Evolutionary conservation across 2,797 vertebrate species (phyloP).

Genomic region (Melanotaenia trifasciata): DNA sequence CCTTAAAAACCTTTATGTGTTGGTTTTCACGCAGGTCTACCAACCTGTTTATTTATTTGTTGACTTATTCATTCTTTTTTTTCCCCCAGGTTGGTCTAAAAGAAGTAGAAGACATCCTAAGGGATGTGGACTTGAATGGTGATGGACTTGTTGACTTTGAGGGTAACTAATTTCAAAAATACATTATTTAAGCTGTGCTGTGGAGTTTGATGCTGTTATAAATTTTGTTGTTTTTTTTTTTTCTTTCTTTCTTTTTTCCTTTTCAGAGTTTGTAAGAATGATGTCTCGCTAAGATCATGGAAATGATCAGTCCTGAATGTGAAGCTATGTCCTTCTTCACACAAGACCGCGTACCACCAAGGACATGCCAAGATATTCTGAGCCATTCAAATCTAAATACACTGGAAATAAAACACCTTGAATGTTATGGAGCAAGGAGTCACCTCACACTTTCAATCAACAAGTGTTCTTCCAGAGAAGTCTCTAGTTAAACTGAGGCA

Average conservation of each 20-base stretch:
- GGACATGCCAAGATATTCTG: conserved; percentile 67
- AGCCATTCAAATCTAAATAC: conserved; percentile 73
- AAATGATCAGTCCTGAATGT: conserved; percentile 63
- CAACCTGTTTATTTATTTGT: not conserved
- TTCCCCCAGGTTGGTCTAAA: conserved; percentile 86
- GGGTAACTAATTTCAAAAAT: conserved; percentile 81
- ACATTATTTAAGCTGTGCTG: not conserved
- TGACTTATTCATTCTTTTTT: not conserved
- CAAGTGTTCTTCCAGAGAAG: conserved; percentile 75
- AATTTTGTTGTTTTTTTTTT: conserved; percentile 16
- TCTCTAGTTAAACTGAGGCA: conserved; percentile 66
- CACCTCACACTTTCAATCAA: conserved; percentile 65
- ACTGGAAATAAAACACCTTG: conserved; percentile 79
- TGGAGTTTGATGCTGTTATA: not conserved
- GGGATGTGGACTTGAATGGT: conserved; percentile 96
- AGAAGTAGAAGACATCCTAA: conserved; percentile 96
- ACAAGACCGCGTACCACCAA: conserved; percentile 52
- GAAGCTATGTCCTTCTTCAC: conserved; percentile 56
- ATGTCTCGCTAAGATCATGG: conserved; percentile 90
- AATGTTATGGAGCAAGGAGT: conserved; percentile 63
- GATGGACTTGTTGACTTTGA: conserved; percentile 98
- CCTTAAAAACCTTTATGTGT: not conserved
- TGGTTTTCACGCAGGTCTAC: conserved; percentile 4
- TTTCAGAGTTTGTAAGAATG: conserved; percentile 95
- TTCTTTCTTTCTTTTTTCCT: conserved; percentile 21